These are phyloP conservation scores for Apoderus coryli DNA, from an alignment of 2,888 invertebrate species.

Conservation along the genomic window DNA sequence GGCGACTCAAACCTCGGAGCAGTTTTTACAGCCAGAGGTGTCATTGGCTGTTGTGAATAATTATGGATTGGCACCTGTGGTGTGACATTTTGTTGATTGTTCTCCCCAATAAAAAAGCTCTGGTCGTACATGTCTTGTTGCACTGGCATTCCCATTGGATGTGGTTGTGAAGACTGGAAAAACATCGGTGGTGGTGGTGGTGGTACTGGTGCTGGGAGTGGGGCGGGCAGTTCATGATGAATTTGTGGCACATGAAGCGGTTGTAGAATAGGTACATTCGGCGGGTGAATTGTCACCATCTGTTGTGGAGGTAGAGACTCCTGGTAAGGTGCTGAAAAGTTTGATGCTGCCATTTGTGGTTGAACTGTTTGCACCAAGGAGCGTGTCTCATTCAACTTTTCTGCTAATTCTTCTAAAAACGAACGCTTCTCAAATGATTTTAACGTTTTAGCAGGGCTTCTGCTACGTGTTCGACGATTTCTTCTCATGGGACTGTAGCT, in stretches of 20 bases:
- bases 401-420: conserved; percentile 30
- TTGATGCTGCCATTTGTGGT: conserved; percentile 1
- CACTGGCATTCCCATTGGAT: conserved; percentile 10
- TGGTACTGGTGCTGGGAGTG: conserved; percentile 17
- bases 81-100: conserved; percentile 5
- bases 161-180: no score
- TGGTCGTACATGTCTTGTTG: conserved; percentile 24
- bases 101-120: conserved; percentile 29
- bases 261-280: conserved; percentile 11
- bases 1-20: no score
- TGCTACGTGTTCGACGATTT: conserved; percentile 12
- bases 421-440: conserved; percentile 21
- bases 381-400: conserved; percentile 23
- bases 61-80: conserved; percentile 2
- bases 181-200: conserved; percentile 7
- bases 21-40: not conserved
- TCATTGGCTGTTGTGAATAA: conserved; percentile 5
- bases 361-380: not conserved
- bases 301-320: not conserved
- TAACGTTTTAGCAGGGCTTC: conserved; percentile 12
- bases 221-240: conserved; percentile 8
- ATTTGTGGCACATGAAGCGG: conserved; percentile 3
- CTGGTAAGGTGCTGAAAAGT: not conserved
- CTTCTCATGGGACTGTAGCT: conserved; percentile 12
- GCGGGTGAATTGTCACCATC: conserved; percentile 11